These are phyloP conservation scores for Diplodus sargus DNA, from an alignment of 2,797 vertebrate genomes.

Conservation along the genomic window DNA sequence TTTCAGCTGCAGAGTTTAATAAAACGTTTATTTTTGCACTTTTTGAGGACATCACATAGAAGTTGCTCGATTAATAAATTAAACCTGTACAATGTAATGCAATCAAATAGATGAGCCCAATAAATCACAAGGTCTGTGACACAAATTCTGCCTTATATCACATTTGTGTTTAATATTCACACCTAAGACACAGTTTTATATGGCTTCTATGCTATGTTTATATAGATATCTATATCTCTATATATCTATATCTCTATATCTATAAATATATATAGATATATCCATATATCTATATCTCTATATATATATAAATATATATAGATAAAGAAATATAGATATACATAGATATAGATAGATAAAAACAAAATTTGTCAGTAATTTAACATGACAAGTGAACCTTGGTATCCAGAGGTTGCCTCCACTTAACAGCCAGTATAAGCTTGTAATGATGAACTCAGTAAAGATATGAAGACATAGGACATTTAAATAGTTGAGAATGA, in stretches of 20 bases:
- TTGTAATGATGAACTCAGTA: neutral
- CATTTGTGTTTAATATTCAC: neutral
- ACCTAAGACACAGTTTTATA: neutral
- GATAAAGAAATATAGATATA: too few relatives aligned
- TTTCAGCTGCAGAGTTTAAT: neutral
- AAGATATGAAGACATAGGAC: neutral
- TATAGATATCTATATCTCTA: too few relatives aligned
- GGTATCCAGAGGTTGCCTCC: neutral
- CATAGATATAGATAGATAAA: too few relatives aligned
- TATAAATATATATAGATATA: too few relatives aligned
- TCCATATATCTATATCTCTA: too few relatives aligned
- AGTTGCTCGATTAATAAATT: neutral
- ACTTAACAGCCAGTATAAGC: neutral
- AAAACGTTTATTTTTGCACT: neutral
- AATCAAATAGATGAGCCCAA: neutral
- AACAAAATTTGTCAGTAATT: slow-evolving; percentile 1
- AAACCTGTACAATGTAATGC: neutral
- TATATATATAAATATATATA: too few relatives aligned
- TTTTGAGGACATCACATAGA: neutral
- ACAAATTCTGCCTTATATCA: neutral
- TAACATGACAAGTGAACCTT: slow-evolving; percentile 3
- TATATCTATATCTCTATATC: too few relatives aligned
- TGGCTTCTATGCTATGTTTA: neutral
- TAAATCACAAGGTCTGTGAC: neutral
- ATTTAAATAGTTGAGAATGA: neutral